These are phyloP conservation scores for Delichon dasypus DNA, from an alignment of 2,797 vertebrate genomes.

Conservation along the genomic window DNA sequence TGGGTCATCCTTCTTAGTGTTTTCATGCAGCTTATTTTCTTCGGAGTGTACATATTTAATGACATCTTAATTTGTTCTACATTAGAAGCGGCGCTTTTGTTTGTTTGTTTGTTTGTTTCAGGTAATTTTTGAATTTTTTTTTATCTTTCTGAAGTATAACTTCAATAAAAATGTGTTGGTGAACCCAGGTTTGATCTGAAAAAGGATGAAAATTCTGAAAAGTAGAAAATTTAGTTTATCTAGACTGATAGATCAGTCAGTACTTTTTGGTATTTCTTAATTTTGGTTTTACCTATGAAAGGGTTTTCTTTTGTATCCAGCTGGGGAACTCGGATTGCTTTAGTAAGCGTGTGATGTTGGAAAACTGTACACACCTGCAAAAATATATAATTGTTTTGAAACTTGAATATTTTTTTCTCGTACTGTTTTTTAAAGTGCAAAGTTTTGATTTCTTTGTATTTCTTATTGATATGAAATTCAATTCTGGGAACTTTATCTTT, in stretches of 20 bases:
- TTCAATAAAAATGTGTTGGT: neutral
- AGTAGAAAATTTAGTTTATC: neutral
- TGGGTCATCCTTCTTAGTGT: neutral
- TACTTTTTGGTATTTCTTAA: neutral
- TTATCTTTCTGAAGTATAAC: neutral
- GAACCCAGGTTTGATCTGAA: neutral
- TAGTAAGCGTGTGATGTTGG: rapidly evolving
- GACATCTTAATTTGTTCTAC: neutral
- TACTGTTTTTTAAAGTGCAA: neutral
- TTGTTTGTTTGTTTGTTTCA: neutral
- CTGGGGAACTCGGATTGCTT: neutral
- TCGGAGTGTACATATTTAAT: neutral
- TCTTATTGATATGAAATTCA: neutral
- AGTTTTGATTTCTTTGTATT: neutral
- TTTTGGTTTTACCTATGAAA: neutral
- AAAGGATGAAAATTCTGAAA: neutral
- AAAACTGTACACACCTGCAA: neutral
- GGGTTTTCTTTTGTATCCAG: neutral
- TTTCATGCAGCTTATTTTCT: neutral
- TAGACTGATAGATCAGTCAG: neutral
- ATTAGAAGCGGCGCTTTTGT: too few relatives aligned
- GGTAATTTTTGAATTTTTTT: neutral
- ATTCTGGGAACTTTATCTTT: neutral
- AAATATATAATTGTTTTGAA: neutral
- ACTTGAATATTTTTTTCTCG: neutral